Base-by-base conservation (phyloP, 1,140 invertebrate genomes). In the Trichoplusia ni region DNA sequence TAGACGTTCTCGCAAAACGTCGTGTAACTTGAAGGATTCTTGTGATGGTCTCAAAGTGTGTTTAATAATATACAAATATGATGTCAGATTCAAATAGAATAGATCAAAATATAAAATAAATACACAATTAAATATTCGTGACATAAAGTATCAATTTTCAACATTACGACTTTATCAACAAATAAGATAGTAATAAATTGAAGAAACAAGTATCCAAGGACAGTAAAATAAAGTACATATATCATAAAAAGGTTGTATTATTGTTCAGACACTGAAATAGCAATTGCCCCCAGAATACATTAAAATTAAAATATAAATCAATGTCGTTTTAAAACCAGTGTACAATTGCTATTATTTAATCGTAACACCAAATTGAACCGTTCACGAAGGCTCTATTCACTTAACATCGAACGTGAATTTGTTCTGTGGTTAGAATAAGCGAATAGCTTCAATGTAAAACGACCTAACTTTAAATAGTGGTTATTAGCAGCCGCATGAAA, bases 401-500 rank as follows among this genome's bases (percentile, higher is more conserved):
- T 58, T 23, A 56, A 56, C 25, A 38, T 58, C 25, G 23, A 23
- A 58, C 14, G 54, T 58, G 54, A 44, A 58, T 29, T 44, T 13
- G 14, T 44, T 37, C 37, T 67, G 71, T 77, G 76, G 81, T 84
- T 85, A 85, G 77, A 81, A 67, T 62, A 86, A 86, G 84, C 84
- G 58, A 66, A 75, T 76, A 81, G 77, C 78, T 77, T 63, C 60
- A 75, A 74, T 76, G 69, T 73, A 75, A 75, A 69, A 66, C 68
- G 59, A 71, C 71, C 70, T 75, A 77, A 70, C 64, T 74, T 70
- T 64, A 74, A 73, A 79, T 69, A 74, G 72, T 82, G 77, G 79
- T 80, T 80, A 78, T 81, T 81, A 69, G 81, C 81, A 81, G 79
- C 77, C 81, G 83, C 75, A 83, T 81, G 80, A 82, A 77, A 79